A percentile compares a stretch with the other conserved stretches of the same genome.
Conservation (phyloP, 2,797 vertebrate species). For the Artibeus lituratus region DNA sequence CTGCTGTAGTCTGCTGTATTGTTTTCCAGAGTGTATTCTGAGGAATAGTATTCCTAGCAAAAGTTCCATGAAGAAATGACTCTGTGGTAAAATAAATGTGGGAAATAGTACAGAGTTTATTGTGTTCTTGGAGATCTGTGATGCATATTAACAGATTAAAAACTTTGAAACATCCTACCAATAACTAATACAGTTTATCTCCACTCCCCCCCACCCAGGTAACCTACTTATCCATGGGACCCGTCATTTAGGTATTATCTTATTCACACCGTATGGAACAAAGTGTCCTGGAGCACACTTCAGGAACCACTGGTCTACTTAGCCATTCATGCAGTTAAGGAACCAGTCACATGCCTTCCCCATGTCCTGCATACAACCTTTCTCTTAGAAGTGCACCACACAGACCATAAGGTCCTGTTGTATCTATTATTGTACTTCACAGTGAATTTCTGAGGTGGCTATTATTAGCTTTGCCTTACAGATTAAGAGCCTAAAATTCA, state of each 20-base stretch:
- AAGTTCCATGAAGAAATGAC: conserved; percentile 20
- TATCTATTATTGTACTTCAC: background rate
- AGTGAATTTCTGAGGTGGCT: background rate
- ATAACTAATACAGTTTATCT: background rate
- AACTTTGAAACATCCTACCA: background rate
- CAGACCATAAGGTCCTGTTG: background rate
- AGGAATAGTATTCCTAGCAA: conserved; percentile 23
- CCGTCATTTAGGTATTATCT: background rate
- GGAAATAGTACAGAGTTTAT: background rate
- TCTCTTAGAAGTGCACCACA: background rate
- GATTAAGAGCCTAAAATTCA: background rate
- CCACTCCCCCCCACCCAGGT: background rate
- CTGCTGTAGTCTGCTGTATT: background rate
- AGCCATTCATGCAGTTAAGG: background rate
- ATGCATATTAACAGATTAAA: conserved; percentile 25
- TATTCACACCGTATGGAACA: background rate
- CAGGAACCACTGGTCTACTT: background rate
- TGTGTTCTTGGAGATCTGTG: background rate
- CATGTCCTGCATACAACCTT: background rate
- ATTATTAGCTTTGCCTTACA: conserved; percentile 5
- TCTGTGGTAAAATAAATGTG: conserved; percentile 3
- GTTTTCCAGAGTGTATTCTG: conserved; percentile 33
- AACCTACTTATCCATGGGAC: background rate
- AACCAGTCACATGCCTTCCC: background rate
- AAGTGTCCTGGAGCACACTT: background rate